Evolutionary conservation across 2,797 vertebrate genomes (phyloP).

Genomic region (Nasua narica): DNA sequence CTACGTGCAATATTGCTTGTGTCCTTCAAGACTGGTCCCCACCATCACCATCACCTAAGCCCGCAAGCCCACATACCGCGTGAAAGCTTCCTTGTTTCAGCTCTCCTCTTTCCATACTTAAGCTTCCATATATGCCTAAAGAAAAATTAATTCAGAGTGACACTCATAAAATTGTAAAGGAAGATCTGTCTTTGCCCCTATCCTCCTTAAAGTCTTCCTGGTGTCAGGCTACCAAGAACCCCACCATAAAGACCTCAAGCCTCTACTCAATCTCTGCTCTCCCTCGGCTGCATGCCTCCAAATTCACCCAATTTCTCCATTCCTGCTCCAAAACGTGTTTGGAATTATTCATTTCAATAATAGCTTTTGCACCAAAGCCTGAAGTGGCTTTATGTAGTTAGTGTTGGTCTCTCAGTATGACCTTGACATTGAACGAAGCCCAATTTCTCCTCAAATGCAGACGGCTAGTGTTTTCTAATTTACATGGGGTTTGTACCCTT

Average conservation of each 20-base stretch:
- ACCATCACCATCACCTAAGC: not conserved
- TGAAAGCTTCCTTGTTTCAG: not conserved
- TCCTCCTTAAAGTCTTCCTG: not conserved
- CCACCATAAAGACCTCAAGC: not conserved
- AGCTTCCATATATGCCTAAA: not conserved
- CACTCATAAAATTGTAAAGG: not conserved
- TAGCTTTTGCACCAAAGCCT: not conserved
- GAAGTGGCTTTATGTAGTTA: not conserved
- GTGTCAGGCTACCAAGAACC: not conserved
- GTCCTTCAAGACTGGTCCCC: not conserved
- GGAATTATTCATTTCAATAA: not conserved
- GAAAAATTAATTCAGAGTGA: slow-evolving; percentile 10
- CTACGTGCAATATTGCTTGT: not conserved
- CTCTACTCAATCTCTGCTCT: not conserved
- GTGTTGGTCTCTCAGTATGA: not conserved
- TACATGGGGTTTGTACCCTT: not conserved
- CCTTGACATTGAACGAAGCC: not conserved
- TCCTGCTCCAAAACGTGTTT: not conserved
- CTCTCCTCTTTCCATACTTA: not conserved
- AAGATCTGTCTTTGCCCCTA: not conserved
- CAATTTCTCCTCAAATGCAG: slow-evolving; percentile 17
- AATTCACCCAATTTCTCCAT: not conserved
- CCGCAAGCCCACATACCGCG: not conserved
- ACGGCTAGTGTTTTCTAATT: not conserved
- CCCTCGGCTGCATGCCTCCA: not conserved